These are phyloP conservation scores for Penaeus japonicus DNA, from an alignment of 1,140 invertebrate genomes.

Conservation along the genomic window DNA sequence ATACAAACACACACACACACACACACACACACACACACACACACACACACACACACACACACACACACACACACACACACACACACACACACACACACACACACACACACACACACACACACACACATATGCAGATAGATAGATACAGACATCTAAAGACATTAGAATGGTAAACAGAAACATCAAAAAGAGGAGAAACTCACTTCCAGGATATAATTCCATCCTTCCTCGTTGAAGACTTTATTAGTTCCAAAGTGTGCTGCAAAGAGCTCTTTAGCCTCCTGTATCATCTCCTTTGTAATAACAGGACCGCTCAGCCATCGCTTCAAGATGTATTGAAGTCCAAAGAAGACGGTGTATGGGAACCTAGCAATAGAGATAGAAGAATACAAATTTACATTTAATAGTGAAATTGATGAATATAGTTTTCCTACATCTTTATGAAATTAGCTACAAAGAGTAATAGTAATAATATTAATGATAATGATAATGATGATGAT, in stretches of 20 bases:
- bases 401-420: not conserved
- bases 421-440: not conserved
- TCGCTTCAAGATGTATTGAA: conserved; percentile 48
- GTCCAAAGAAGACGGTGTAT: conserved; percentile 45
- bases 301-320: conserved; percentile 58
- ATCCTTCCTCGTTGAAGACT: conserved; percentile 67
- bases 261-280: conserved; percentile 63
- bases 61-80: too few relatives aligned
- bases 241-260: conserved; percentile 20
- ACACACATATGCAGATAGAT: too few relatives aligned
- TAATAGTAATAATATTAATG: too few relatives aligned
- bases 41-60: too few relatives aligned
- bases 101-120: too few relatives aligned
- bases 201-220: conserved; percentile 62
- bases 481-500: too few relatives aligned
- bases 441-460: not conserved
- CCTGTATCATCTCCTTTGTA: conserved; percentile 64
- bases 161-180: too few relatives aligned
- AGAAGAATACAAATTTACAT: not conserved
- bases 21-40: too few relatives aligned
- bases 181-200: not conserved
- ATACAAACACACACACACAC: too few relatives aligned
- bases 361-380: conserved; percentile 61
- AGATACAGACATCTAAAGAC: too few relatives aligned
- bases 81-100: too few relatives aligned